Conservation (phyloP, 2,113 vertebrate species). For the Phylloscopus whistleri region DNA sequence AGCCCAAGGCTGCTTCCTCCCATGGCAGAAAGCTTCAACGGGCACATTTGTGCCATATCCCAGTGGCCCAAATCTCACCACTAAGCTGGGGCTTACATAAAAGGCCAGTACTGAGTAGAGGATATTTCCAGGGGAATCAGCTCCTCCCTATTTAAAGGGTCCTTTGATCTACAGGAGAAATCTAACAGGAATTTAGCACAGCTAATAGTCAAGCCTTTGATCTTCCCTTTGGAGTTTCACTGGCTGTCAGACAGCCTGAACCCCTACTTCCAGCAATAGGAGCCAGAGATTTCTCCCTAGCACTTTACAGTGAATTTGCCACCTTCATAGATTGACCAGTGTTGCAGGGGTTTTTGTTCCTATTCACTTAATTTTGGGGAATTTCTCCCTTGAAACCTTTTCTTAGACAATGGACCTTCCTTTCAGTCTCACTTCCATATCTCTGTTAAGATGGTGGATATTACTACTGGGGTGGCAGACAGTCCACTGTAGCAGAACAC, state of each 20-base stretch:
- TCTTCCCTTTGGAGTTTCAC: background rate
- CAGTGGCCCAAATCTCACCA: background rate
- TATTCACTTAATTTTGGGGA: background rate
- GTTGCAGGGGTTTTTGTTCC: background rate
- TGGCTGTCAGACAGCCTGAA: background rate
- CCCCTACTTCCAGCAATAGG: background rate
- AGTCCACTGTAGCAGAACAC: background rate
- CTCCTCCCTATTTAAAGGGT: constrained; percentile 21
- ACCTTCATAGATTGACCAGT: background rate
- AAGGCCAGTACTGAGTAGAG: background rate
- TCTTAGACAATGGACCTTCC: background rate
- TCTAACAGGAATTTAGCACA: constrained; percentile 28
- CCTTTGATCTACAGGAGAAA: constrained; percentile 32
- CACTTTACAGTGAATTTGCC: background rate
- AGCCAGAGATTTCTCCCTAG: background rate
- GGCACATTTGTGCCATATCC: background rate
- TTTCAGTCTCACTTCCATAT: background rate
- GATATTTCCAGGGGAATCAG: constrained; percentile 2
- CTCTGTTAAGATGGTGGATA: background rate
- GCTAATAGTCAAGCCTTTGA: constrained; percentile 14
- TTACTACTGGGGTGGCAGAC: background rate
- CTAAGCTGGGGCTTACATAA: background rate
- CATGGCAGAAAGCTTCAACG: background rate
- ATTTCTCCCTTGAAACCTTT: background rate
- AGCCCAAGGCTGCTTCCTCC: background rate